phyloP scores from a whole-genome alignment of 2,888 invertebrate species.

The Acanthosepion pharaonis region DNA sequence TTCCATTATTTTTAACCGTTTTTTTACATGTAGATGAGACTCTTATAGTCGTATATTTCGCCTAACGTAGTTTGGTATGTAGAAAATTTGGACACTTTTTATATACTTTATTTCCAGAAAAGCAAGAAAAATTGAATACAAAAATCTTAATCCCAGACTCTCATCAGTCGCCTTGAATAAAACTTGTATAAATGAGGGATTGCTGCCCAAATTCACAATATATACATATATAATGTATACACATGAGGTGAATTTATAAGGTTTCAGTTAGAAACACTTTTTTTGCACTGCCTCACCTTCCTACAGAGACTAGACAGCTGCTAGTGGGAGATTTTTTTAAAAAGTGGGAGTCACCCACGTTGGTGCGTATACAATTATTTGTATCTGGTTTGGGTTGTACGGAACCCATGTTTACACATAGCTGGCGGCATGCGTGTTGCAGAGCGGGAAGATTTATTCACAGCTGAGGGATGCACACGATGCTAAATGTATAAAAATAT shows the following conservation, averaged over 20 bases:
- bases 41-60: too few species aligned
- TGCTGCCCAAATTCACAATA: too few species aligned
- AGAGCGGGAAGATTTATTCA: background rate
- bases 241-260: background rate
- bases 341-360: background rate
- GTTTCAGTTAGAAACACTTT: background rate
- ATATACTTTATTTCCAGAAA: too few species aligned
- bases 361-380: constrained; percentile 33
- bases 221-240: too few species aligned
- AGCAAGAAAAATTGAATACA: too few species aligned
- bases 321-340: background rate
- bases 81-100: too few species aligned
- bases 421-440: constrained; percentile 7
- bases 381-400: background rate
- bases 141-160: too few species aligned
- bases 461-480: background rate
- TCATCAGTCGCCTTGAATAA: too few species aligned
- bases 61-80: too few species aligned
- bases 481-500: background rate
- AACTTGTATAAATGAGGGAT: too few species aligned
- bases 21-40: too few species aligned
- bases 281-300: background rate
- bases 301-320: background rate
- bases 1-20: too few species aligned
- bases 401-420: background rate